Conservation (phyloP, 35 echinoderm and acorn worm genomes). For the Lytechinus pictus region DNA sequence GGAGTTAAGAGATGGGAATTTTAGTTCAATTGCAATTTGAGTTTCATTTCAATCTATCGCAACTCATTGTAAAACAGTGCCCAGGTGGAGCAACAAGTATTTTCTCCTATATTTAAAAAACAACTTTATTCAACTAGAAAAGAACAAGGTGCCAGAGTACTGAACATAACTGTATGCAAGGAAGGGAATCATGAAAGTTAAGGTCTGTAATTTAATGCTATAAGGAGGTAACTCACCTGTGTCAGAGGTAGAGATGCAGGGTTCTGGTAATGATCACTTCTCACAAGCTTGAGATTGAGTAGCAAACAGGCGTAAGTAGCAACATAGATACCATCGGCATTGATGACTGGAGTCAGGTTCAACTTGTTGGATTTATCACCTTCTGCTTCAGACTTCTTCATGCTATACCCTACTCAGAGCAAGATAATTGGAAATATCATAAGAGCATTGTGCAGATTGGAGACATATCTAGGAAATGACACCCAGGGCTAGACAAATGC, state of each 20-base stretch:
- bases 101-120: too few relatives aligned
- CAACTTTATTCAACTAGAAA: too few relatives aligned
- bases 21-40: too few relatives aligned
- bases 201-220: background rate
- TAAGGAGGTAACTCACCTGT: slow-evolving; percentile 64
- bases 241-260: slow-evolving; percentile 77
- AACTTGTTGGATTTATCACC: slow-evolving; percentile 57
- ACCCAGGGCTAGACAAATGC: too few relatives aligned
- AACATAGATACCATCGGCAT: slow-evolving; percentile 96
- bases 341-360: slow-evolving; percentile 88
- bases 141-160: background rate
- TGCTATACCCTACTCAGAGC: slow-evolving; percentile 61
- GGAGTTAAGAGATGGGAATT: too few relatives aligned
- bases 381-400: slow-evolving; percentile 61
- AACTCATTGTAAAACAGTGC: too few relatives aligned
- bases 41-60: too few relatives aligned
- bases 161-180: too few relatives aligned
- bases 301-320: slow-evolving; percentile 87
- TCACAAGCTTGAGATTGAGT: slow-evolving; percentile 89
- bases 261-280: slow-evolving; percentile 82
- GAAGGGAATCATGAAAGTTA: too few relatives aligned
- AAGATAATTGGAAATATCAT: background rate
- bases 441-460: too few relatives aligned
- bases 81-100: too few relatives aligned
- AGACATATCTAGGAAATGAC: too few relatives aligned